These are phyloP conservation scores for Oppia nitens DNA, from an alignment of 1,140 invertebrate genomes.

Conservation along the genomic window DNA sequence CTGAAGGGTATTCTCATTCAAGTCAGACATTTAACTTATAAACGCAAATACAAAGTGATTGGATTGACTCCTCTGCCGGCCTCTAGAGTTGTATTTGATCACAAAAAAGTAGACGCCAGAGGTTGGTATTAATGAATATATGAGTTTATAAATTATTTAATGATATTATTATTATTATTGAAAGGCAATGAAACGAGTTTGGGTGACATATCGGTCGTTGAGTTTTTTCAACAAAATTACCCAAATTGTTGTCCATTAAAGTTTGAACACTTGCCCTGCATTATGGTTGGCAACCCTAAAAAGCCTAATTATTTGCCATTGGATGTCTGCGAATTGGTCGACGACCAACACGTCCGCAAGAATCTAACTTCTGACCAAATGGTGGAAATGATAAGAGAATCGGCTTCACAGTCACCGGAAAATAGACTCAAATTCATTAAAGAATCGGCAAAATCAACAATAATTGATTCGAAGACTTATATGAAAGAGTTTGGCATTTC, in stretches of 20 bases:
- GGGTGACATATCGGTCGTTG: background rate
- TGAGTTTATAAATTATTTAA: background rate
- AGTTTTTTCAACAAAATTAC: background rate
- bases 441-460: background rate
- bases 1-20: background rate
- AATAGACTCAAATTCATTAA: background rate
- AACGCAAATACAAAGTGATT: background rate
- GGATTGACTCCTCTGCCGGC: background rate
- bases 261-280: background rate
- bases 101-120: background rate
- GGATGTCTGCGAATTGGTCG: background rate
- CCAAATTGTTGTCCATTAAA: background rate
- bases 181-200: background rate
- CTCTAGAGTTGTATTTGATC: background rate
- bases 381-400: background rate
- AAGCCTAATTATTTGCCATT: background rate
- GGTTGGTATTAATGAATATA: background rate
- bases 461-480: background rate
- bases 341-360: background rate
- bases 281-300: background rate
- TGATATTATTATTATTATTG: background rate
- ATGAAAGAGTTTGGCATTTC: background rate
- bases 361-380: background rate
- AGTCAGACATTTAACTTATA: conserved; percentile 2
- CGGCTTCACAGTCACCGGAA: background rate